Evolutionary conservation across 2,888 invertebrate species (phyloP), one percentile per base, ranked within the genome.

Genomic region (Diarsia mendica): DNA sequence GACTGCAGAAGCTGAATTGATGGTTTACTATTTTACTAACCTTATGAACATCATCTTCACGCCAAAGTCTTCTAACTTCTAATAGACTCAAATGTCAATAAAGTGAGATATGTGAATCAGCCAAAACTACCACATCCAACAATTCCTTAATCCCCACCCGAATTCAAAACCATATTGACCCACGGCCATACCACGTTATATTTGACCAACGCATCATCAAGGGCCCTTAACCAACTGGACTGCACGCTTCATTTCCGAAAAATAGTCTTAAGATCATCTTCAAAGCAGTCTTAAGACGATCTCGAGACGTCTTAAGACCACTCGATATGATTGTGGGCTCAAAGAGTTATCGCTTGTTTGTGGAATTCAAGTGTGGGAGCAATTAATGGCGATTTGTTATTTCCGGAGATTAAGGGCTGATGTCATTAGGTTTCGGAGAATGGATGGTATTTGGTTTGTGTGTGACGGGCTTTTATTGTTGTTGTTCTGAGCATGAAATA

Each of bases 231-330:
- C 82, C 83, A 90, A 91, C 90, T 90, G 89, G 89, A 87, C 90
- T 87, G 89, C 82, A 85, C 85, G 91, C 90, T 90, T 92, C 92
- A 90, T 91, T 93, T 94, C 92, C 90, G 85, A 91, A 91, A 90
- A 94, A 92, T 92, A 83, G 61, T 75, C 84, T 79, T 75, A 83
- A 81, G 83, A 55, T 48, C 67, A 61, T 64, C 77, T 53, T 58
- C 13, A 78, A 78, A 49, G 63, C 46, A 67, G 39, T 67, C 64
- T 89, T 88, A 89, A 63, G 76, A 44, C 20, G 72, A 20, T 46
- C 77, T 82, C 68, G 28, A 76, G 76, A 55, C 10, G 55, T 18
- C 78, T 89, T 88, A 89, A 91, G 88, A 77, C 83, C 86, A 87
- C 91, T 92, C 79, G 74, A 86, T 80, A 80, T 71, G 79, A 88